Evolutionary conservation across 92 coral and sea anemone species (phyloP), one percentile per base, ranked within the genome.

Genomic region (Zoanthus sansibaricus): DNA sequence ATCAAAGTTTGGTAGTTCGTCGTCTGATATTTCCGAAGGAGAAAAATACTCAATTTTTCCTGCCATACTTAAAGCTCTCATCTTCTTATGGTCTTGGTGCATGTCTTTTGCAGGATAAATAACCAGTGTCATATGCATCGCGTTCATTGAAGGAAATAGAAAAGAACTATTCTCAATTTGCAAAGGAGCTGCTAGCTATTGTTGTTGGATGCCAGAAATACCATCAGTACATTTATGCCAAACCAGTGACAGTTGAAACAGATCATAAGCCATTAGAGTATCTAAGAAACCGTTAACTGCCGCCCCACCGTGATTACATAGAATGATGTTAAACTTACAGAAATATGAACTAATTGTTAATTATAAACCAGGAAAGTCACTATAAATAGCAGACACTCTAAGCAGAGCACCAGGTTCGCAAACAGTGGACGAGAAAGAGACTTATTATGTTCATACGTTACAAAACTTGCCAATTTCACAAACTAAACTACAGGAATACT

Each of bases 41-140:
- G n/a, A n/a, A n/a, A n/a, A n/a, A n/a, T n/a, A n/a, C n/a, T n/a
- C n/a, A n/a, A n/a, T n/a, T n/a, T n/a, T n/a, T n/a, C n/a, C n/a
- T n/a, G n/a, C n/a, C n/a, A n/a, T n/a, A n/a, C n/a, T n/a, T n/a
- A n/a, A n/a, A n/a, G n/a, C n/a, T n/a, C n/a, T 73, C 90, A 25
- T 89, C 90, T 44, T 86, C 86, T n/a, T 68, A 92, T 71, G 92
- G 92, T 46, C 79, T 89, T 46, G 90, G 92, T 10, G 92, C 92
- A 37, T 77, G 91, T 76, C 83, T 91, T 17, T 16, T 91, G 86
- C 91, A 91, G 78, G 94, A 91, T 42, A 89, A 80, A 31, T 71
- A 72, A 8, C 87, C 92, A 31, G 67, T 84, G 31, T 72, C 88
- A 20, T 84, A 72, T 37, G 88, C 88, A 30, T 84, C 88, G 25